Conservation (phyloP, 1,140 invertebrate species). For the Eueides isabella region DNA sequence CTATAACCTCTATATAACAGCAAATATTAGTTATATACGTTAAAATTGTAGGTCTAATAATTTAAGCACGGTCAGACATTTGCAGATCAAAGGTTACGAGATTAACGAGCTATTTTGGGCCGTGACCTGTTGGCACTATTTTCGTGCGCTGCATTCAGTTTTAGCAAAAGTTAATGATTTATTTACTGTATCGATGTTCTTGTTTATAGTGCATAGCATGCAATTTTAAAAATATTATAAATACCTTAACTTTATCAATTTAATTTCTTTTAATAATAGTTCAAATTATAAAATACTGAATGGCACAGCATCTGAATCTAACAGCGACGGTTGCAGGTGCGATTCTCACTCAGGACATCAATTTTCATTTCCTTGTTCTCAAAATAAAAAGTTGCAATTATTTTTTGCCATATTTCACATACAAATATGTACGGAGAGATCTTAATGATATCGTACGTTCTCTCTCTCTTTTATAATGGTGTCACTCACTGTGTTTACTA, state of each 20-base stretch:
- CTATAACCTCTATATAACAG: background rate
- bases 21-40: background rate
- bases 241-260: too few species aligned
- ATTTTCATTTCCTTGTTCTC: too few species aligned
- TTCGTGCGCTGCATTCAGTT: constrained; percentile 9
- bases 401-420: too few species aligned
- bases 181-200: background rate
- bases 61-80: constrained; percentile 56
- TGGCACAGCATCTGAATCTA: background rate
- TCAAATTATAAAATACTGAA: too few species aligned
- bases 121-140: constrained; percentile 57
- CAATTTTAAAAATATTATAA: background rate
- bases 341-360: background rate
- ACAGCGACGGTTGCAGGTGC: background rate
- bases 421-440: too few species aligned
- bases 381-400: too few species aligned
- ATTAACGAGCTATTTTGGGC: constrained; percentile 71
- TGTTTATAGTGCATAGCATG: background rate
- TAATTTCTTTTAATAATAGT: too few species aligned
- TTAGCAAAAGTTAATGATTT: constrained; percentile 4
- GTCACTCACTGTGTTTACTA: too few species aligned
- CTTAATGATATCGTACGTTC: too few species aligned
- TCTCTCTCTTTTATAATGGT: too few species aligned
- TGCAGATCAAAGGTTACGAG: constrained; percentile 63
- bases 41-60: constrained; percentile 51